Conservation (phyloP, 2,113 vertebrate species). For the Gnathochromis pfefferi region DNA sequence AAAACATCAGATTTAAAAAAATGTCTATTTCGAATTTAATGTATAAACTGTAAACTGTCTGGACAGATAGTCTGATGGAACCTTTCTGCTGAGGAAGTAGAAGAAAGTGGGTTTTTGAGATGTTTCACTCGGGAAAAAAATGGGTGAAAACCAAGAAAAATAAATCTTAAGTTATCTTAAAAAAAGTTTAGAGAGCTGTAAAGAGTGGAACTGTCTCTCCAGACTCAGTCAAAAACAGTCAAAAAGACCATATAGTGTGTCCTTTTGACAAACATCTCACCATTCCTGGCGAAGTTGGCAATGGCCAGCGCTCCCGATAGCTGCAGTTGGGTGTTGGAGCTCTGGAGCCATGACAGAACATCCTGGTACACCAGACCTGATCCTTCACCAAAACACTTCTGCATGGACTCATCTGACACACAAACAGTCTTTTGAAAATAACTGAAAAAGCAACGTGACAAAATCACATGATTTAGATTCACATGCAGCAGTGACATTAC, state of each 20-base stretch:
- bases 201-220: not conserved
- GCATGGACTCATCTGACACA: slow-evolving; percentile 68
- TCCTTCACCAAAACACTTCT: slow-evolving; percentile 70
- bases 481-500: not conserved
- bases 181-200: not conserved
- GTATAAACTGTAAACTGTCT: not conserved
- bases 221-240: not conserved
- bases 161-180: not conserved
- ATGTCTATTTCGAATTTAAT: not conserved
- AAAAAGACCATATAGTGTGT: not conserved
- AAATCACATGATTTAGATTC: not conserved
- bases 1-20: fast-evolving
- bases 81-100: not conserved
- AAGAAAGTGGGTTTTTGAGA: not conserved
- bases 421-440: not conserved
- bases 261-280: not conserved
- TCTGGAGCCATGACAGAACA: slow-evolving; percentile 63
- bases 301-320: slow-evolving; percentile 59
- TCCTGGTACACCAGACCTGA: slow-evolving; percentile 65
- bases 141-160: not conserved
- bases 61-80: not conserved
- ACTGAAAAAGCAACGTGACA: not conserved
- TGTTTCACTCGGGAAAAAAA: fast-evolving
- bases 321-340: slow-evolving; percentile 67
- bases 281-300: slow-evolving; percentile 70